Base-by-base conservation (phyloP, 2,797 vertebrate genomes). In the Graptemys geographica region DNA sequence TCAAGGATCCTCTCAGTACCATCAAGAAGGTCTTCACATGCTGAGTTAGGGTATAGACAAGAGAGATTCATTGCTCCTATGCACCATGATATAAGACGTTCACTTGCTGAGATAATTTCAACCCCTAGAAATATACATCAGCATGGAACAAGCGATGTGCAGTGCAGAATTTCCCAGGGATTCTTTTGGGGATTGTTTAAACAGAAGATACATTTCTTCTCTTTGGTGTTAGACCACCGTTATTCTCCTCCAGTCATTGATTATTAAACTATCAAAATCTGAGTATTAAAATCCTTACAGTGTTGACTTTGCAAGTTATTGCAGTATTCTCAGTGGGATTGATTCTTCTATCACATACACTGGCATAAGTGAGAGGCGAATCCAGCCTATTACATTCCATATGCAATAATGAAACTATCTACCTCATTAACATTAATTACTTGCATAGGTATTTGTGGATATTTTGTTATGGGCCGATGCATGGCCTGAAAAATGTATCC, bases 201-300 rank as follows among this genome's bases (percentile, higher is more conserved):
- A 62, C 6, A 47, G 85, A 88, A 91, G 83, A 92, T 92, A 81
- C 69, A 89, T 96, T 90, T 90, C 85, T 89, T 83, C 52, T 79
- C 59, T 37, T 87, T 49, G 11, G 79, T 44, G 5, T 89, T 89
- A 33, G 1, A 15, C 76, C 49, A 72, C 49, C 37, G 1, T 21
- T 72, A 11, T 47, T 95, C 62, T 89, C 87, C 87, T 96, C 85
- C n/a, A 1, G 44, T 69, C 0, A 15, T 1, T 83, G 87, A 57
- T 82, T 51, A 94, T 84, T 90, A 16, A 83, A 28, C 78, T 23
- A 81, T 76, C 11, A 1, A 84, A 76, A 11, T 3, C 81, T 91
- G 95, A 37, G 79, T 13, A 0, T 18, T 65, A n/a, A 18, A 11
- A 0, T 72, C 84, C 21, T 12, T 87, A 84, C 59, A 37, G 7